Evolutionary conservation across 1,140 invertebrate species (phyloP).

Genomic region (Hermetia illucens): DNA sequence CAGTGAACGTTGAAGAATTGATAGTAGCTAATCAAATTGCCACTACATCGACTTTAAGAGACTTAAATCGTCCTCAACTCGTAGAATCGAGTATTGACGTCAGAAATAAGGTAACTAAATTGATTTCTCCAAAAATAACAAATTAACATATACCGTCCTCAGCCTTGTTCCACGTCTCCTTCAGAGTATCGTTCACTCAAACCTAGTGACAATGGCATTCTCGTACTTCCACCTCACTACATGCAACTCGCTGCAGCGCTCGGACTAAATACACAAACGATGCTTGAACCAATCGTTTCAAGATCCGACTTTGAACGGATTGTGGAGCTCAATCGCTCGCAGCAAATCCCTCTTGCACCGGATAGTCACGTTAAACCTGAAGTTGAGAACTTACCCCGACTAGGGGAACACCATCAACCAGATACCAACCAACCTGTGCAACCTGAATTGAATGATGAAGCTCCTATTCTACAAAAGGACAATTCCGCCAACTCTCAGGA

Average conservation of each 20-base stretch:
- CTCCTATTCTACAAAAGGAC: too few relatives aligned
- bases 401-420: too few relatives aligned
- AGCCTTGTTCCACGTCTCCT: constrained; percentile 1
- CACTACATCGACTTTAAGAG: constrained; percentile 9
- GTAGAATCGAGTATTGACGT: background rate
- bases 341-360: too few relatives aligned
- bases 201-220: constrained; percentile 9
- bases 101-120: background rate
- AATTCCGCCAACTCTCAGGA: too few relatives aligned
- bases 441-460: too few relatives aligned
- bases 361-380: too few relatives aligned
- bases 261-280: constrained; percentile 20
- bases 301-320: constrained; percentile 26
- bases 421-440: too few relatives aligned
- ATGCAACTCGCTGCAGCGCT: constrained; percentile 25
- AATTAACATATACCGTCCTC: background rate
- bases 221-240: constrained; percentile 25
- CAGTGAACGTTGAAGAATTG: too few relatives aligned
- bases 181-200: background rate
- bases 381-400: too few relatives aligned
- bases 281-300: constrained; percentile 23
- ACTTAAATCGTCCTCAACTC: background rate
- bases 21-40: constrained; percentile 16
- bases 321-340: constrained; percentile 23
- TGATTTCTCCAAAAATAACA: too few relatives aligned